phyloP scores from a whole-genome alignment of 2,113 vertebrate genomes.

The Cyanoliseus patagonus region DNA sequence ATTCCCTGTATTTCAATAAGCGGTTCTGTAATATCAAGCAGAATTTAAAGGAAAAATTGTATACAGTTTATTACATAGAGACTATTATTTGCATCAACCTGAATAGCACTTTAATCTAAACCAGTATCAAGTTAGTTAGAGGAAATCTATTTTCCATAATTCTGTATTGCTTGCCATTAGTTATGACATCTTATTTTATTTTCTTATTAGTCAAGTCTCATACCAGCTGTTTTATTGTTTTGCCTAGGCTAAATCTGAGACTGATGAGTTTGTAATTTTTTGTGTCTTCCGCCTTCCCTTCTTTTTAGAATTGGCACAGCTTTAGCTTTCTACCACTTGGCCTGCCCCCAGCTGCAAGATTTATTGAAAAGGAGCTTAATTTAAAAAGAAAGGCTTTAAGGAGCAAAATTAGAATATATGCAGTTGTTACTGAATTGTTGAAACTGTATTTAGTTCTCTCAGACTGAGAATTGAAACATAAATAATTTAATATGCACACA shows the following conservation, averaged over 20 bases:
- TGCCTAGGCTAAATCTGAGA: not conserved
- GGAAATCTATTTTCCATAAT: not conserved
- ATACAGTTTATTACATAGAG: not conserved
- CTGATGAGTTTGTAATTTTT: not conserved
- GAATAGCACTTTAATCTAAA: not conserved
- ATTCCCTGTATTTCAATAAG: not conserved
- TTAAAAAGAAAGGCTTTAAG: not conserved
- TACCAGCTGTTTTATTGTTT: conserved; percentile 12
- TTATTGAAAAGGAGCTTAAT: not conserved
- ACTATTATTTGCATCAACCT: not conserved
- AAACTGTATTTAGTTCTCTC: not conserved
- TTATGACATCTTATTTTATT: not conserved
- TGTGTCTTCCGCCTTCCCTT: not conserved
- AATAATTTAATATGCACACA: not conserved
- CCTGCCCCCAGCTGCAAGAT: not conserved
- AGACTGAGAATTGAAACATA: not conserved
- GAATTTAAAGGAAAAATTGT: not conserved
- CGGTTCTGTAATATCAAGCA: not conserved
- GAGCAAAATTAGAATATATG: not conserved
- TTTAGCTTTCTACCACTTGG: not conserved
- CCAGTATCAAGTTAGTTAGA: not conserved
- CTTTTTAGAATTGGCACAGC: not conserved
- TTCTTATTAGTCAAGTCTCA: conserved; percentile 3
- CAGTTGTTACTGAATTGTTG: not conserved
- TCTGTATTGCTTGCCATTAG: not conserved